Evolutionary conservation across 64 coral and sea anemone genomes (phyloP).

Genomic region (Actinia tenebrosa): DNA sequence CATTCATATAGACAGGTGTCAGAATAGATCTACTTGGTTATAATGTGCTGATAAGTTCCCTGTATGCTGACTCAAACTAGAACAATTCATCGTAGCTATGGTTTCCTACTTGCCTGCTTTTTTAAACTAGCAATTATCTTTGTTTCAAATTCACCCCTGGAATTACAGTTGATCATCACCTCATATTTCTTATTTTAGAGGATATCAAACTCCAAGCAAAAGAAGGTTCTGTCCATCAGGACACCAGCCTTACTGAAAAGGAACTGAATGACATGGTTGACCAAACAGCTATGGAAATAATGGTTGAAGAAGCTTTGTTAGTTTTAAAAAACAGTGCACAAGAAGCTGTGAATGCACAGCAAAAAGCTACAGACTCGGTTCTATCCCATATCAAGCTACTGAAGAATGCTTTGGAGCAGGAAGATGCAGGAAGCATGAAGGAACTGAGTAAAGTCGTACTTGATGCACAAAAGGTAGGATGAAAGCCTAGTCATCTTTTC

Average conservation of each 20-base stretch:
- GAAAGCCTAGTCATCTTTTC: not conserved
- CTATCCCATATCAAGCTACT: slow-evolving; percentile 55
- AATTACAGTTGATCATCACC: not conserved
- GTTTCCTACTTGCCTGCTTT: too few relatives aligned
- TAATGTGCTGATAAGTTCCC: too few relatives aligned
- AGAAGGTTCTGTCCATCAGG: not conserved
- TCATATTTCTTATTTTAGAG: not conserved
- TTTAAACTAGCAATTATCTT: too few relatives aligned
- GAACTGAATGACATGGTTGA: slow-evolving; percentile 61
- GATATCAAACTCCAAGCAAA: not conserved
- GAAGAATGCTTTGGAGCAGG: slow-evolving; percentile 52
- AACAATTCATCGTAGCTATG: too few relatives aligned
- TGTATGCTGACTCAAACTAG: too few relatives aligned
- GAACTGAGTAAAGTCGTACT: slow-evolving; percentile 56
- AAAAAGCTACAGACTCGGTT: slow-evolving; percentile 55
- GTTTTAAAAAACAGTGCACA: slow-evolving; percentile 43
- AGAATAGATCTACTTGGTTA: too few relatives aligned
- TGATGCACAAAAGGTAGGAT: slow-evolving; percentile 46
- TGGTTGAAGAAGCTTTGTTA: slow-evolving; percentile 57
- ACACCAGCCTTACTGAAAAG: slow-evolving; percentile 62
- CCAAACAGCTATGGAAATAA: slow-evolving; percentile 67
- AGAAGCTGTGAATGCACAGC: slow-evolving; percentile 67
- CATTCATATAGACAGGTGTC: too few relatives aligned
- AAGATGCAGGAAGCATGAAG: slow-evolving; percentile 27
- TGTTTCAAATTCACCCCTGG: too few relatives aligned